Percentiles rank a stretch among this genome's conserved stretches.
Evolutionary conservation across 2,113 vertebrate genomes (phyloP).

Genomic region (Tinamus guttatus): DNA sequence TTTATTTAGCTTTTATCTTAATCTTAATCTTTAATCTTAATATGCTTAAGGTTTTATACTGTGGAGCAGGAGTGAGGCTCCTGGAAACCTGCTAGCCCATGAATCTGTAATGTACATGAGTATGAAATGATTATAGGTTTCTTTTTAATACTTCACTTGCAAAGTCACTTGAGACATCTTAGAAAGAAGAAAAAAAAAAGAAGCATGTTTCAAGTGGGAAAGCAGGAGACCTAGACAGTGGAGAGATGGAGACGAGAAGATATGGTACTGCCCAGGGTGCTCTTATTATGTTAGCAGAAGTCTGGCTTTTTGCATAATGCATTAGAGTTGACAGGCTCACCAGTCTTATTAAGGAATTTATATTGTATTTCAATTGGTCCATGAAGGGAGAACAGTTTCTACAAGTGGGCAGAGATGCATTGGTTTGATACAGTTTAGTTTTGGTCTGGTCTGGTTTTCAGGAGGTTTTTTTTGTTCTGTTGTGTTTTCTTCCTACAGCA

Average conservation of each 20-base stretch:
- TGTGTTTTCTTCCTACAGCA: not conserved
- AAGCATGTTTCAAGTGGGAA: not conserved
- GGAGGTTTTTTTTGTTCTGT: not conserved
- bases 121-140: not conserved
- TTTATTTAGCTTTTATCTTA: not conserved
- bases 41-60: not conserved
- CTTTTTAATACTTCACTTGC: not conserved
- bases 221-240: not conserved
- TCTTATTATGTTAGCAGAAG: not conserved
- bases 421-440: not conserved
- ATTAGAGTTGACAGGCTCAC: not conserved
- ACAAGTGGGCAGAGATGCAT: not conserved
- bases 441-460: not conserved
- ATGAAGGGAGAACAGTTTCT: not conserved
- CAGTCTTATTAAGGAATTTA: not conserved
- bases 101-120: not conserved
- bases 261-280: not conserved
- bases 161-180: not conserved
- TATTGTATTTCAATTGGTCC: not conserved
- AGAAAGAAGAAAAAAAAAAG: not conserved
- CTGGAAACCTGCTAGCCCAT: not conserved
- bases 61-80: not conserved
- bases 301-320: not conserved
- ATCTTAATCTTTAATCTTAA: not conserved
- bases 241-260: not conserved